Percentiles rank a stretch among this genome's conserved stretches.
Conservation (phyloP, 1,140 invertebrate species). For the Drosophila lini region DNA sequence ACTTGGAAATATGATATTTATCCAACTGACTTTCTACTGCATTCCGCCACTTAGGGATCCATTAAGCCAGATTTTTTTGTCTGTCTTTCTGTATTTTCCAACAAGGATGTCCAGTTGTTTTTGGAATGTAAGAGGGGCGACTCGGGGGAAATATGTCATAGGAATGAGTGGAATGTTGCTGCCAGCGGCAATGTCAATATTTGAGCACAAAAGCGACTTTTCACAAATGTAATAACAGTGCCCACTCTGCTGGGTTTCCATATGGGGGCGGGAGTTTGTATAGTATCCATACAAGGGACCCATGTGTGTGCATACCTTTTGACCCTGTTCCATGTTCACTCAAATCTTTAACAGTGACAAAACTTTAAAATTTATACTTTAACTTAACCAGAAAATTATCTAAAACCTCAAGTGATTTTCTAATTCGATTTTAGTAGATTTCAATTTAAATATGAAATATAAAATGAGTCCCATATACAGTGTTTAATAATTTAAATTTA, state of each 20-base stretch:
- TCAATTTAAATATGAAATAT: not conserved
- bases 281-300: not conserved
- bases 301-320: constrained; percentile 19
- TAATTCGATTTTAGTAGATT: no score
- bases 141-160: not conserved
- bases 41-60: constrained; percentile 57
- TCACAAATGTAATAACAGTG: constrained; percentile 29
- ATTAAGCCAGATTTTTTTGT: constrained; percentile 45
- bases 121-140: not conserved
- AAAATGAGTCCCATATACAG: not conserved
- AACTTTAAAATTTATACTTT: not conserved
- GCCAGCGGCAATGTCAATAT: constrained; percentile 54
- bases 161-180: constrained; percentile 17
- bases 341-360: not conserved
- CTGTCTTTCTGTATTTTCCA: constrained; percentile 2
- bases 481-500: not conserved
- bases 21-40: constrained; percentile 13
- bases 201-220: constrained; percentile 49
- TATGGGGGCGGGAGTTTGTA: not conserved
- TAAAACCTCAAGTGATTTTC: no score
- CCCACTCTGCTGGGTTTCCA: not conserved
- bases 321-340: constrained; percentile 1
- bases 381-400: no score
- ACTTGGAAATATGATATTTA: constrained; percentile 20
- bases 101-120: constrained; percentile 13